Evolutionary conservation across 2,797 vertebrate species (phyloP), one percentile per base, ranked within the genome.

Genomic region (Thaleichthys pacificus): DNA sequence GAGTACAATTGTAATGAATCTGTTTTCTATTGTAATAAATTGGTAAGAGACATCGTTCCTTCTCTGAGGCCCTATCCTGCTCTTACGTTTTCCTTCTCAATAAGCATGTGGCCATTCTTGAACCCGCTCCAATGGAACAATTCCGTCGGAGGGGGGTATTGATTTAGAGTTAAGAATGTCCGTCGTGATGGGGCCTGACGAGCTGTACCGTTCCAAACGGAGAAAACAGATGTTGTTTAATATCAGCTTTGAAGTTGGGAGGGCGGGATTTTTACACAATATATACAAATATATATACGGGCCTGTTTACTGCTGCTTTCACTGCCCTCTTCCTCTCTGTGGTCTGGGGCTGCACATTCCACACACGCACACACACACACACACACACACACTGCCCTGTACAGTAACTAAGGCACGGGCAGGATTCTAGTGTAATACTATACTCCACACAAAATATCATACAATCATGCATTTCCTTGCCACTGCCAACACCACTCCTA

Each of bases 21-120:
- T 89, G 88, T 87, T 90, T 88, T 80, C 80, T 84, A 85, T 90
- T 91, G 86, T 85, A 85, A 85, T 78, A 74, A 80, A 88, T 84
- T 80, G 77, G 85, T 87, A 85, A 90, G 86, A 80, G 83, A 19
- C 72, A 79, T 61, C 14, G 38, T 15, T 42, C n/a, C 58, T 15
- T 68, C 32, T 26, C 42, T 51, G 73, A 56, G 66, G 82, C 69
- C 82, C 79, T 88, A 79, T 82, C 76, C 63, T 81, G 65, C 22
- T 72, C 62, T 69, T 70, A 1, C 1, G 15, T 54, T 54, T 66
- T 69, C 42, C 69, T 68, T 77, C 83, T 86, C 85, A 85, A 75
- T 85, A 82, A 88, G 79, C 35, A 69, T 83, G 86, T 83, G 87
- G 86, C 87, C 85, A 80, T 82, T 87, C 76, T 83, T 91, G 87